Base-by-base conservation (phyloP, 2,113 vertebrate species). In the Callipepla squamata region DNA sequence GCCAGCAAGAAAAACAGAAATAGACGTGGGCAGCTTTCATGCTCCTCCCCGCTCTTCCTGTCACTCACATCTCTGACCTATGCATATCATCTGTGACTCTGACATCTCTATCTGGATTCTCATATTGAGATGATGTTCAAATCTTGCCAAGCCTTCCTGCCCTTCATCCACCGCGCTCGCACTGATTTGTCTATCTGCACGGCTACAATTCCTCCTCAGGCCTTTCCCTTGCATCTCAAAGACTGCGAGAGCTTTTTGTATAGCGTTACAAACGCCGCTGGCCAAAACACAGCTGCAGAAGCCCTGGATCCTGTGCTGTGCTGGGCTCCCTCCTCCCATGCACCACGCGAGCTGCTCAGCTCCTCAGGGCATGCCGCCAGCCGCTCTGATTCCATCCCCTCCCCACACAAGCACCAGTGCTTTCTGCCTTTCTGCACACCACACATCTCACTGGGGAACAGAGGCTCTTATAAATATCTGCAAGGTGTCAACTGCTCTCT, bases 271-370 rank as follows among this genome's bases (percentile, higher is more conserved):
- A 14, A 21, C 7, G 36, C 48, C 1, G 0, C 14, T 9, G 38
- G 75, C 55, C 45, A 72, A 58, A 38, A 32, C 0, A 2, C 57
- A 79, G 67, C 67, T 69, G 13, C 0, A 0, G 28, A 23, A n/a
- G 44, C 8, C 30, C 30, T 1, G 1, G 59, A 26, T 15, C 30
- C 57, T 1, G 0, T 0, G 1, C 44, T 0, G 0, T 3, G n/a
- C n/a, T 42, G 51, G 26, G 0, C 25, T 38, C 19, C 48, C 21
- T 73, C n/a, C 48, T 78, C 22, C 14, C 7, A 15, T 66, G 17
- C 25, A 23, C 48, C 47, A 7, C 18, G 7, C 9, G 26, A 87
- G 42, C 53, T 63, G 18, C 69, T 73, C 18, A 13, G 51, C 51
- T 53, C 51, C 51, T 53, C 51, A 13, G 47, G 47, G 42, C 22